Conservation (phyloP, 2,113 vertebrate genomes). For the Meriones unguiculatus region DNA sequence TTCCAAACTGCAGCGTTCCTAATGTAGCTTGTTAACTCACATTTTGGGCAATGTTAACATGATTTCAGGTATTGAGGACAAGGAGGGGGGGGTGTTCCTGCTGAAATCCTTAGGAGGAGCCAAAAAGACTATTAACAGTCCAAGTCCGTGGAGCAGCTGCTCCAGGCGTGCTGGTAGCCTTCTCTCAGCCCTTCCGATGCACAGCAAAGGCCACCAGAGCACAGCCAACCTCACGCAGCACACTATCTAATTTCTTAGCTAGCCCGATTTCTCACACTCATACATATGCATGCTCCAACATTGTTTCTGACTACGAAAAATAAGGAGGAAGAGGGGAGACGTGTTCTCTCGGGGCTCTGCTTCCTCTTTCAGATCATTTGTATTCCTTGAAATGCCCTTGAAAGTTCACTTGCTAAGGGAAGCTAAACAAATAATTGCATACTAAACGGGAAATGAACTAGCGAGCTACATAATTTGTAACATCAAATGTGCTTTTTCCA, state of each 20-base stretch:
- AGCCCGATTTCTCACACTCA: slow-evolving; percentile 90
- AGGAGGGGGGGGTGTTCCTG: slow-evolving; percentile 81
- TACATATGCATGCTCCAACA: slow-evolving; percentile 90
- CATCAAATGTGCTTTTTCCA: slow-evolving; percentile 86
- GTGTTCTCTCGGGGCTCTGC: slow-evolving; percentile 77
- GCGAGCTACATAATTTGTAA: slow-evolving; percentile 87
- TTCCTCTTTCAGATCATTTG: slow-evolving; percentile 84
- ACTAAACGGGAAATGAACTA: slow-evolving; percentile 86
- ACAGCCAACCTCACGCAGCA: slow-evolving; percentile 87
- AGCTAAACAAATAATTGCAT: slow-evolving; percentile 91
- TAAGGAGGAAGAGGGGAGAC: background rate
- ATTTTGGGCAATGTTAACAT: slow-evolving; percentile 90
- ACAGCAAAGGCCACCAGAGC: slow-evolving; percentile 89
- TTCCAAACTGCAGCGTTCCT: slow-evolving; percentile 85
- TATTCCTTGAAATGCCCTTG: slow-evolving; percentile 90
- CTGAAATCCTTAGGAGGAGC: slow-evolving; percentile 89
- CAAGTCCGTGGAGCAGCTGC: slow-evolving; percentile 91
- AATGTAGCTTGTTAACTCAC: slow-evolving; percentile 87
- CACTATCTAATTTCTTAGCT: slow-evolving; percentile 89
- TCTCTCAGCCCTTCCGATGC: slow-evolving; percentile 91
- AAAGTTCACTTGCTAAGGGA: slow-evolving; percentile 89
- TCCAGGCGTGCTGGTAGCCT: slow-evolving; percentile 91
- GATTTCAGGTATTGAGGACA: slow-evolving; percentile 89
- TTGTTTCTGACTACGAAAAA: slow-evolving; percentile 86
- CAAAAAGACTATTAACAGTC: slow-evolving; percentile 89